A percentile compares a stretch with the other conserved stretches of the same genome.
These are phyloP conservation scores for Apeltes quadracus DNA, from an alignment of 2,113 vertebrate genomes.

Conservation along the genomic window DNA sequence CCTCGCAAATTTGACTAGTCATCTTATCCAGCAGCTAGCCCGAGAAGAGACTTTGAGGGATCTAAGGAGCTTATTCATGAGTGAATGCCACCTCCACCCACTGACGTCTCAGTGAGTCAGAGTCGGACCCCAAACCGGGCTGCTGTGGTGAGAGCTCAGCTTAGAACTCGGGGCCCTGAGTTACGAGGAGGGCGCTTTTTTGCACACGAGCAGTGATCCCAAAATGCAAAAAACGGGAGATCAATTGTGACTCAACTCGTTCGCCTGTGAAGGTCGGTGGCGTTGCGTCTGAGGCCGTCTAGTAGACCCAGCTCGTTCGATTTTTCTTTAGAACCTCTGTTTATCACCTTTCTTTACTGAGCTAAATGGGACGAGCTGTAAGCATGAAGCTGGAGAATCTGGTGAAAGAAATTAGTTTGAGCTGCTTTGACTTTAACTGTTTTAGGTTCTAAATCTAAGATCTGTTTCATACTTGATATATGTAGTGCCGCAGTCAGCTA, in stretches of 20 bases:
- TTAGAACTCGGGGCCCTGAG: not conserved
- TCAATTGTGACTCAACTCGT: too few species aligned
- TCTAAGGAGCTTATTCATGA: constrained; percentile 15
- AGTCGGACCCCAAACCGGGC: not conserved
- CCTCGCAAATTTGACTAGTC: not conserved
- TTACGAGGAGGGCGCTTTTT: not conserved
- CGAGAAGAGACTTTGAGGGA: constrained; percentile 11
- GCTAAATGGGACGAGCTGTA: not conserved
- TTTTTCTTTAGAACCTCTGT: not conserved
- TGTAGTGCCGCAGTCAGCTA: not conserved
- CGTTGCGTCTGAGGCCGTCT: not conserved
- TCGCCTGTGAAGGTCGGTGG: too few species aligned
- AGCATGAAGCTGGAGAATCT: too few species aligned
- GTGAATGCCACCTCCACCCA: too few species aligned
- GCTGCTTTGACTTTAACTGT: not conserved
- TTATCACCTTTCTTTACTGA: not conserved
- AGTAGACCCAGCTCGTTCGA: not conserved
- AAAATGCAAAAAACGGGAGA: too few species aligned
- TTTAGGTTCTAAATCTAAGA: not conserved
- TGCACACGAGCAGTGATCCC: too few species aligned
- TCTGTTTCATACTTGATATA: not conserved
- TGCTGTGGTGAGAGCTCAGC: not conserved
- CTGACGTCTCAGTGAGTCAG: constrained; percentile 1
- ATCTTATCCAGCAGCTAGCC: not conserved
- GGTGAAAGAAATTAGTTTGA: not conserved